Conservation (phyloP, 2,888 invertebrate genomes). For the Drosophila mayaguana region DNA sequence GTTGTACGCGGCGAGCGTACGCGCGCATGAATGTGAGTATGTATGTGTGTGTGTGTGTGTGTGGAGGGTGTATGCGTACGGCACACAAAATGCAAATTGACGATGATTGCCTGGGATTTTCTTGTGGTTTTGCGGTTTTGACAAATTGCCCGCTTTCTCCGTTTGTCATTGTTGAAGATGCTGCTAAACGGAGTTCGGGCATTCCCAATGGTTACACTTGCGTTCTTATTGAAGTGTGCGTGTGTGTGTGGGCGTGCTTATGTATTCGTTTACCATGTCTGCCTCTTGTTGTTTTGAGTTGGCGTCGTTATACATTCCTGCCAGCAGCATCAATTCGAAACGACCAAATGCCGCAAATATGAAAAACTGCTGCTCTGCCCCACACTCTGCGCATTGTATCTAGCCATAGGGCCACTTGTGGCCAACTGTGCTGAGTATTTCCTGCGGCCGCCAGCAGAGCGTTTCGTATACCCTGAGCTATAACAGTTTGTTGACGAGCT, state of each 20-base stretch:
- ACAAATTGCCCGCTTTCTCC: conserved; percentile 69
- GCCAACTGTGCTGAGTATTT: conserved; percentile 17
- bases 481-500: conserved; percentile 16
- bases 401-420: conserved; percentile 14
- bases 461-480: conserved; percentile 20
- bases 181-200: conserved; percentile 61
- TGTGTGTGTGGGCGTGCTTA: conserved; percentile 5
- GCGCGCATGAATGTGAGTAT: conserved; percentile 1
- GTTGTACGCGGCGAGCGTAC: conserved; percentile 14
- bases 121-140: conserved; percentile 70
- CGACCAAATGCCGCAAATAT: conserved; percentile 34
- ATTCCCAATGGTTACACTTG: conserved; percentile 56
- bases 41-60: neutral
- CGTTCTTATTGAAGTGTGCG: conserved; percentile 15
- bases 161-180: conserved; percentile 53
- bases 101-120: conserved; percentile 66
- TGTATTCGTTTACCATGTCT: conserved; percentile 9
- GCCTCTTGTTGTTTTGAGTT: conserved; percentile 13
- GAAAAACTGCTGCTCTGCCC: conserved; percentile 21
- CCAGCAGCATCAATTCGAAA: conserved; percentile 59
- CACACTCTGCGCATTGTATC: conserved; percentile 11
- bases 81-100: conserved; percentile 68
- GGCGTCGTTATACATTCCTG: conserved; percentile 21
- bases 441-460: conserved; percentile 28
- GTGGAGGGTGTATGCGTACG: conserved; percentile 10